Percentiles rank a stretch among this genome's conserved stretches.
Conservation (phyloP, 2,113 vertebrate species). For the Paradoxurus hermaphroditus region DNA sequence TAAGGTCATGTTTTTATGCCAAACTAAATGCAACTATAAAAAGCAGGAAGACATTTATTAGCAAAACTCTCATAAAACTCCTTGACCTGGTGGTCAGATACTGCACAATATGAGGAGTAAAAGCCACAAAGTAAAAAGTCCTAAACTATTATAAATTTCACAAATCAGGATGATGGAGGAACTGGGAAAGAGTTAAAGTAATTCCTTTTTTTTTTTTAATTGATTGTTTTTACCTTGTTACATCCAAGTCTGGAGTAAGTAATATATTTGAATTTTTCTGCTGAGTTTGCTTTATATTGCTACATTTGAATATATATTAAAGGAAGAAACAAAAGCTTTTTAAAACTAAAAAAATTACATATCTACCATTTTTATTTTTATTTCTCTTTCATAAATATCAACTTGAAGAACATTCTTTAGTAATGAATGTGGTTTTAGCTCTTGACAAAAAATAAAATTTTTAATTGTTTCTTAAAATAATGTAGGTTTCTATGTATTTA, state of each 20-base stretch:
- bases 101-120: neutral
- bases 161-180: neutral
- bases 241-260: neutral
- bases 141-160: neutral
- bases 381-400: neutral
- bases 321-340: neutral
- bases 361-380: neutral
- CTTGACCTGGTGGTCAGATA: neutral
- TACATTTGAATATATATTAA: neutral
- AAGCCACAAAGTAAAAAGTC: constrained; percentile 10
- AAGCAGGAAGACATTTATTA: neutral
- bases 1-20: constrained; percentile 3
- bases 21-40: constrained; percentile 14
- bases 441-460: neutral
- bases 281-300: neutral
- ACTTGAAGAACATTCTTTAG: neutral
- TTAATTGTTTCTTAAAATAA: neutral
- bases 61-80: neutral
- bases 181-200: neutral
- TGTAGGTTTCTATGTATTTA: neutral
- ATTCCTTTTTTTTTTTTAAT: neutral
- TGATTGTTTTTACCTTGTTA: neutral
- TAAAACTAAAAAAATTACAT: neutral
- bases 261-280: neutral
- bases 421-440: neutral